Evolutionary conservation across 2,888 invertebrate species (phyloP).

Genomic region (Caenorhabditis imperialis): DNA sequence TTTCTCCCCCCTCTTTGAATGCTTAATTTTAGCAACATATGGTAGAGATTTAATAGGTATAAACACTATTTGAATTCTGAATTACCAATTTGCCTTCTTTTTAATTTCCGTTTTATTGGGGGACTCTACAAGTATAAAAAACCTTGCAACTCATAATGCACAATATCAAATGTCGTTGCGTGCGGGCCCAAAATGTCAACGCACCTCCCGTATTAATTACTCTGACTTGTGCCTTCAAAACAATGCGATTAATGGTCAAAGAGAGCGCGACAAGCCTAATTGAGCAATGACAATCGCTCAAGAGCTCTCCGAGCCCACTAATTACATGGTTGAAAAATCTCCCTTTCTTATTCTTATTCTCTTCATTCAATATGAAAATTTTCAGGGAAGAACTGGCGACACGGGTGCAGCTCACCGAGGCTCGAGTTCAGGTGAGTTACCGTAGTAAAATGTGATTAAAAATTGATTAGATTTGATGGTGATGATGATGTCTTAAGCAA

Average conservation of each 20-base stretch:
- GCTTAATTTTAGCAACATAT: no score
- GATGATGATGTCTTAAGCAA: slow-evolving; percentile 34
- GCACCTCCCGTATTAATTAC: slow-evolving; percentile 17
- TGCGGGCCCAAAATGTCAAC: slow-evolving; percentile 11
- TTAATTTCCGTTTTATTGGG: slow-evolving; percentile 1
- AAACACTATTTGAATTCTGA: no score
- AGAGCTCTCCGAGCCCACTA: no score
- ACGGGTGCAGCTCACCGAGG: slow-evolving; percentile 77
- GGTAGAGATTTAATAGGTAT: no score
- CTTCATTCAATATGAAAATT: slow-evolving; percentile 33
- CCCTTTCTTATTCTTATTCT: slow-evolving; percentile 33
- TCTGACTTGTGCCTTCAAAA: slow-evolving; percentile 32
- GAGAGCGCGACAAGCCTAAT: slow-evolving; percentile 49
- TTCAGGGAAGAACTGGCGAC: slow-evolving; percentile 78
- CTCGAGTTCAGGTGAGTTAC: slow-evolving; percentile 76
- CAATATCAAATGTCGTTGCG: slow-evolving; percentile 56
- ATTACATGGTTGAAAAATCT: slow-evolving; percentile 1
- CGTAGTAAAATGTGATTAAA: slow-evolving; percentile 6
- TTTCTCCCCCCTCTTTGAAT: slow-evolving; percentile 16
- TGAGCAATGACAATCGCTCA: slow-evolving; percentile 57
- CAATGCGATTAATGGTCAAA: slow-evolving; percentile 51
- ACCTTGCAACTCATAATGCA: slow-evolving; percentile 56
- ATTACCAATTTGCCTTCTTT: slow-evolving; percentile 1
- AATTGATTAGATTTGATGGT: slow-evolving; percentile 11
- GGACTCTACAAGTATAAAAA: no score